Evolutionary conservation across 2,888 invertebrate species (phyloP), one percentile per base, ranked within the genome.

Genomic region (Pristionchus entomophagus): DNA sequence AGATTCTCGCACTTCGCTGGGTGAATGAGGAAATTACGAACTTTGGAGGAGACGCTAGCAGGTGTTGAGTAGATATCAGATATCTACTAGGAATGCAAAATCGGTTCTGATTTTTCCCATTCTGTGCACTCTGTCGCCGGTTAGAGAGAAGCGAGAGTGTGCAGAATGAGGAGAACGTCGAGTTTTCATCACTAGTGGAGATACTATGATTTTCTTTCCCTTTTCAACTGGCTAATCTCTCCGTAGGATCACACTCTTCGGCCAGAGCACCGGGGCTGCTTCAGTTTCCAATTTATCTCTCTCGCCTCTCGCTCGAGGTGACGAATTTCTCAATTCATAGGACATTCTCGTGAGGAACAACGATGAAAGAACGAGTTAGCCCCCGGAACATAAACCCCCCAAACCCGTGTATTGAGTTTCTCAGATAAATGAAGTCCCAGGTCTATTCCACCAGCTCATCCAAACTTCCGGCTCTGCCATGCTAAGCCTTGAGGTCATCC

Each of bases 361-460:
- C n/a, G n/a, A n/a, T n/a, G n/a, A n/a, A n/a, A n/a, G n/a, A n/a
- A n/a, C n/a, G n/a, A n/a, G 6, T 10, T 45, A 45, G 45, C 45
- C 45, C 45, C n/a, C n/a, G n/a, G n/a, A n/a, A n/a, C n/a, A n/a
- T n/a, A 32, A 14, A n/a, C n/a, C n/a, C 45, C 45, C 14, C 45
- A 45, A 26, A 59, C 6, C n/a, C n/a, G 19, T 59, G 19, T 59
- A 12, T n/a, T n/a, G n/a, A n/a, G n/a, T n/a, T n/a, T n/a, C 19
- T 8, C 59, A 26, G 6, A 8, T 26, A n/a, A n/a, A n/a, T n/a
- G n/a, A 35, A 62, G 12, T 38, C 6, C 19, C 80, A 81, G 80
- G 80, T 12, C 80, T 81, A 22, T 81, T 81, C 80, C 80, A 81
- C 35, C 80, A 81, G 12, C 41, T 41, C 32, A 51, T 81, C 56